These are phyloP conservation scores for Drosophila conformis DNA, from an alignment of 2,888 invertebrate genomes.

Conservation along the genomic window DNA sequence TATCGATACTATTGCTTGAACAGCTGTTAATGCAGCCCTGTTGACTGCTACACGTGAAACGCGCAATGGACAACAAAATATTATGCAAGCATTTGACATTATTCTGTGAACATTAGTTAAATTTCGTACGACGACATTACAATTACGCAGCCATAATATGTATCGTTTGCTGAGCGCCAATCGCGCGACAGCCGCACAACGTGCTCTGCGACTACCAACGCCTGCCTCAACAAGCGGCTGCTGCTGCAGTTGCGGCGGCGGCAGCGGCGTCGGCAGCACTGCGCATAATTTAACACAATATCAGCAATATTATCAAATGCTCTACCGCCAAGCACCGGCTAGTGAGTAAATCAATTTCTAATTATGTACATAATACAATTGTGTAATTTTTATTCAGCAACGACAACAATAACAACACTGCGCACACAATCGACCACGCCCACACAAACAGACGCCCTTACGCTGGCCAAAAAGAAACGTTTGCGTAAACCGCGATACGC, in stretches of 20 bases:
- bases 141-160: conserved; percentile 62
- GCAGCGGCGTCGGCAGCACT: conserved; percentile 27
- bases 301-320: conserved; percentile 73
- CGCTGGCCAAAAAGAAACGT: conserved; percentile 62
- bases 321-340: conserved; percentile 67
- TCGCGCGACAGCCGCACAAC: conserved; percentile 68
- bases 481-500: conserved; percentile 82
- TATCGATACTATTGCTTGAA: conserved; percentile 16
- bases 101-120: conserved; percentile 53
- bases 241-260: conserved; percentile 47
- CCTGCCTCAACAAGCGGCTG: conserved; percentile 41
- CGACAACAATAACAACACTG: conserved; percentile 17
- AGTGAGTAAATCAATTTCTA: conserved; percentile 40
- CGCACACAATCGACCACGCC: conserved; percentile 81
- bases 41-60: conserved; percentile 55
- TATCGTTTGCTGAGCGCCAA: conserved; percentile 80
- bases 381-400: conserved; percentile 6
- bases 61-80: conserved; percentile 65
- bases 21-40: conserved; percentile 31
- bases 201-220: conserved; percentile 65
- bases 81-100: conserved; percentile 76
- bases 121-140: conserved; percentile 22
- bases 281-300: conserved; percentile 58
- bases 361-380: background rate
- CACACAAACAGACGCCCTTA: conserved; percentile 64